Base-by-base conservation (phyloP, 2,797 vertebrate genomes). In the Gadopsis marmoratus region DNA sequence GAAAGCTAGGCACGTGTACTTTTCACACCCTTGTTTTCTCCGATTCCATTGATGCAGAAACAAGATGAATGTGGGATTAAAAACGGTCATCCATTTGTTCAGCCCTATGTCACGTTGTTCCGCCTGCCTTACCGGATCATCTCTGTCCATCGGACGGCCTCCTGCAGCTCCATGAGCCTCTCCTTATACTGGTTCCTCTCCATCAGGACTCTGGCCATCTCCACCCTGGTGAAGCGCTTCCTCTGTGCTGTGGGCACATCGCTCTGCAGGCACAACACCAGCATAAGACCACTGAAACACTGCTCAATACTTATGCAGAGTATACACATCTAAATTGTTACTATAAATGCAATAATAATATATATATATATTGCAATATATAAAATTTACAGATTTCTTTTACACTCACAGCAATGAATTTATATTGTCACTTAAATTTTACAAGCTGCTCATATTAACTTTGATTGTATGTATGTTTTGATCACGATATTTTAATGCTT, bases 161-260 rank as follows among this genome's bases (percentile, higher is more conserved):
- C 98, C 92, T 99, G 98, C 64, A 99, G 96, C 93, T 99, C 98
- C 98, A 99, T 99, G 75, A 99, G 90, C 61, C 98, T 94, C 88
- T 99, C 98, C 80, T 99, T 99, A 67, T 99, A 99, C 78, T 99
- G 98, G 89, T 99, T 99, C 54, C 98, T 96, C 87, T 99, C 98
- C 98, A 99, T 99, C 73, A 99, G 95, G 61, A 99, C 98, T 0
- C 98, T 89, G 8, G 98, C 98, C 98, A 99, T 99, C 94, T 99
- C 98, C 82, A 99, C 97, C 0, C 98, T 92, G 0, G 98, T 99
- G 92, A 99, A 99, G 67, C 98, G 96, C 29, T 97, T 96, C 74
- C 97, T 97, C 92, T 99, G 98, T 0, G 98, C 97, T 58, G 98
- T 98, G 1, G 98, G 97, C 61, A 98, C 97, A 48, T 98, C 98